Base-by-base conservation (phyloP, 2,888 invertebrate species). In the Rhyacophila evoluta region DNA sequence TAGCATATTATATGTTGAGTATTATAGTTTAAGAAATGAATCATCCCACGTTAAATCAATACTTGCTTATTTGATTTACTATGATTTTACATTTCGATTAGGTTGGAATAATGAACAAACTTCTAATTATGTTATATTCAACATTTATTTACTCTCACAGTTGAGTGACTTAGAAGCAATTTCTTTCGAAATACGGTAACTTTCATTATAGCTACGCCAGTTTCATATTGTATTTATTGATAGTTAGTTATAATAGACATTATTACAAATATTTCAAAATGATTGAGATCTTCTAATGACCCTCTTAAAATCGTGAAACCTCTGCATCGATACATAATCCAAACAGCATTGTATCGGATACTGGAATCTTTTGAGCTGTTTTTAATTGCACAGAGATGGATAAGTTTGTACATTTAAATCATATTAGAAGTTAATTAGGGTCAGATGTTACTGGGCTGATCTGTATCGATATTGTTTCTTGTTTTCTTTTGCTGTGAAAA, bases 361-460 rank as follows among this genome's bases (percentile, higher is more conserved):
- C 11, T 73, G 29, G 33, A 72, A 81, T 81, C 81, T 76, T 55
- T 55, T 69, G 77, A 77, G 73, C 70, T 71, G 38, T 79, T 81
- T 81, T 81, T 79, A 78, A 81, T 81, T 74, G 79, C 76, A 36
- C 74, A 29, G 71, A 78, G 81, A 77, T 78, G 79, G 75, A 79
- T 79, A 67, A 39, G 74, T 55, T 80, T 80, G 74, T 71, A 72
- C 69, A 78, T 79, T 78, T 81, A 80, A 80, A 80, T 78, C 80
- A 79, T 72, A 78, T 74, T 77, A 78, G 76, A 80, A 80, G 80
- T 82, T 80, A 80, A 82, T 82, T 80, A 82, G 82, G 82, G 82
- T 82, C 82, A 81, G 79, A 82, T 79, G 81, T 82, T 79, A 79
- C 80, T 76, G 37, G 81, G 81, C 75, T 80, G 81, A 80, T 80